Percentiles rank a stretch among this genome's conserved stretches.
Evolutionary conservation across 2,888 invertebrate genomes (phyloP).

Genomic region (Lasius platythorax): DNA sequence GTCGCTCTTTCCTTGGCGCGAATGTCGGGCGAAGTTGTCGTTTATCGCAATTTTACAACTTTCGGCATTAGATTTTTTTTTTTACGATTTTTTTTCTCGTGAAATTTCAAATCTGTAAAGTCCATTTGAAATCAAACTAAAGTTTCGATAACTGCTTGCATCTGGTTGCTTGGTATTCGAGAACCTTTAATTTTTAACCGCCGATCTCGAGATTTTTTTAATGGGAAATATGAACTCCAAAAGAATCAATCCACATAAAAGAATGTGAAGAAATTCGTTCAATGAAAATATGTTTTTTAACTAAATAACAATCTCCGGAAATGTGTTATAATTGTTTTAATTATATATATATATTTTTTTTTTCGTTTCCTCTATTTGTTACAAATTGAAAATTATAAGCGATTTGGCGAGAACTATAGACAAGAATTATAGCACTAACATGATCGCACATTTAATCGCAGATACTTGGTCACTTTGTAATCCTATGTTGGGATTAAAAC

Average conservation of each 20-base stretch:
- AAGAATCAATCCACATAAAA: background rate
- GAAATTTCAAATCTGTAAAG: too few relatives aligned
- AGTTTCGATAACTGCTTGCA: background rate
- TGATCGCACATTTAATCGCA: conserved; percentile 35
- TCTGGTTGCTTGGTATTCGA: background rate
- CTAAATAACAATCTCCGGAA: background rate
- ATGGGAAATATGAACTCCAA: background rate
- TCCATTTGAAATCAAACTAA: background rate
- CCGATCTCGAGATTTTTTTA: background rate
- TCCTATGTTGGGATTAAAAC: conserved; percentile 13
- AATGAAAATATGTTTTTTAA: background rate
- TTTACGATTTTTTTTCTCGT: background rate
- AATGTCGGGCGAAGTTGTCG: background rate
- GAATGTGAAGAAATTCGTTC: background rate
- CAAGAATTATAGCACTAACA: background rate
- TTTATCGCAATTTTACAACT: background rate
- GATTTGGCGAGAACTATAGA: conserved; percentile 2
- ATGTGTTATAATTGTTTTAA: background rate
- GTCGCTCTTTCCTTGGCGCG: background rate
- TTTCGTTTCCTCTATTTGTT: background rate
- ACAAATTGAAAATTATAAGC: background rate
- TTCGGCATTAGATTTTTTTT: background rate
- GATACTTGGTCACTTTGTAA: conserved; percentile 43
- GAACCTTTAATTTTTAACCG: background rate
- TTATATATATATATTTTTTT: background rate